Evolutionary conservation across 1,140 invertebrate genomes (phyloP).

Genomic region (Harpegnathos saltator): DNA sequence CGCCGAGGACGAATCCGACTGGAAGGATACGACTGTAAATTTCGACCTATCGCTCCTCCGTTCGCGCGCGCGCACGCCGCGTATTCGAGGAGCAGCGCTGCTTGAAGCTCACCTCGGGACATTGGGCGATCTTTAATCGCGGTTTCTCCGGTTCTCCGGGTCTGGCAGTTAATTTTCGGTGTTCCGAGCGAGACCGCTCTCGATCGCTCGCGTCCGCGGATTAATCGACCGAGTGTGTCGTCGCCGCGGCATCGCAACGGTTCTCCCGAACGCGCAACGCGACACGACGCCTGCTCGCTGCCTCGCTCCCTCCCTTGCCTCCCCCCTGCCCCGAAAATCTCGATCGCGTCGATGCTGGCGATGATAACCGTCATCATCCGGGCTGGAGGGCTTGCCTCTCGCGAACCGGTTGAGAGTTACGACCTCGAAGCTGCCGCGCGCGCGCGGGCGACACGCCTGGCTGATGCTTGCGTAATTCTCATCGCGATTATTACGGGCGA

Average conservation of each 20-base stretch:
- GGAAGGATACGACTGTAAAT: too few relatives aligned
- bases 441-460: constrained; percentile 52
- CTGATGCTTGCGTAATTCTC: constrained; percentile 54
- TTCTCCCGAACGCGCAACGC: neutral
- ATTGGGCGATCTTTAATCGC: too few relatives aligned
- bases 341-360: constrained; percentile 23
- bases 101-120: neutral
- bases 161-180: neutral
- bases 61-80: too few relatives aligned
- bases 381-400: constrained; percentile 38
- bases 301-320: too few relatives aligned
- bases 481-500: constrained; percentile 60
- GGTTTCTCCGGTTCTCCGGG: neutral
- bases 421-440: constrained; percentile 54
- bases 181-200: neutral
- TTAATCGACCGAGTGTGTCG: constrained; percentile 11
- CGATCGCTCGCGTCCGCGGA: constrained; percentile 3
- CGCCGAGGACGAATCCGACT: too few relatives aligned
- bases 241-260: constrained; percentile 8
- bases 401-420: constrained; percentile 63
- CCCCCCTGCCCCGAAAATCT: constrained; percentile 35
- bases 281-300: neutral
- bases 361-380: constrained; percentile 54
- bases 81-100: too few relatives aligned
- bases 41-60: too few relatives aligned